Percentiles rank a stretch among this genome's conserved stretches.
Evolutionary conservation across 2,113 vertebrate genomes (phyloP).

Genomic region (Grammomys surdaster): DNA sequence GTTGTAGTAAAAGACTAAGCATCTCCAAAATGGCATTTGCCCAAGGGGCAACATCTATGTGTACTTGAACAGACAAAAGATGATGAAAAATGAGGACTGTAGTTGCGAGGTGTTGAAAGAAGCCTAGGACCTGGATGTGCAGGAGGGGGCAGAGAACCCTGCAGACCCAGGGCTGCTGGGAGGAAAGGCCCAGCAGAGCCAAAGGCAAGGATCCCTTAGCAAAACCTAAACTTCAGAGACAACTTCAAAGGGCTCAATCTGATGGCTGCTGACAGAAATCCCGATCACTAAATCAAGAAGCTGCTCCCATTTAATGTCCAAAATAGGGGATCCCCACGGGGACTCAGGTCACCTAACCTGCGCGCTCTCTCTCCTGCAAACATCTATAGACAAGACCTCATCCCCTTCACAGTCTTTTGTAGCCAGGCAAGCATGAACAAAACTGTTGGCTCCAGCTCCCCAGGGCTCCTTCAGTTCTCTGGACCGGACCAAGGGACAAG

Average conservation of each 20-base stretch:
- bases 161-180: not conserved
- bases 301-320: not conserved
- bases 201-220: not conserved
- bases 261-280: not conserved
- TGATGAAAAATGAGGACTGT: not conserved
- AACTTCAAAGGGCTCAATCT: not conserved
- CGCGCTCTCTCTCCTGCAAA: not conserved
- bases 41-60: not conserved
- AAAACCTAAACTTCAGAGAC: not conserved
- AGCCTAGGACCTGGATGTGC: not conserved
- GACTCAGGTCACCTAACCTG: not conserved
- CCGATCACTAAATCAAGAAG: not conserved
- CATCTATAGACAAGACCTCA: not conserved
- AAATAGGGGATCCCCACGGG: not conserved
- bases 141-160: not conserved
- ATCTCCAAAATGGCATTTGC: not conserved
- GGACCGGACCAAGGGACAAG: not conserved
- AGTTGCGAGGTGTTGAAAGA: not conserved
- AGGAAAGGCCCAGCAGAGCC: not conserved
- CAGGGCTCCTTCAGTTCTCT: not conserved
- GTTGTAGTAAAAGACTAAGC: slow-evolving; percentile 23
- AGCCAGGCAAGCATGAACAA: not conserved
- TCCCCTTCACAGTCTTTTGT: not conserved
- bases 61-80: not conserved
- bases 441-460: not conserved